Evolutionary conservation across 2,797 vertebrate species (phyloP).

Genomic region (Naso thynnoides): DNA sequence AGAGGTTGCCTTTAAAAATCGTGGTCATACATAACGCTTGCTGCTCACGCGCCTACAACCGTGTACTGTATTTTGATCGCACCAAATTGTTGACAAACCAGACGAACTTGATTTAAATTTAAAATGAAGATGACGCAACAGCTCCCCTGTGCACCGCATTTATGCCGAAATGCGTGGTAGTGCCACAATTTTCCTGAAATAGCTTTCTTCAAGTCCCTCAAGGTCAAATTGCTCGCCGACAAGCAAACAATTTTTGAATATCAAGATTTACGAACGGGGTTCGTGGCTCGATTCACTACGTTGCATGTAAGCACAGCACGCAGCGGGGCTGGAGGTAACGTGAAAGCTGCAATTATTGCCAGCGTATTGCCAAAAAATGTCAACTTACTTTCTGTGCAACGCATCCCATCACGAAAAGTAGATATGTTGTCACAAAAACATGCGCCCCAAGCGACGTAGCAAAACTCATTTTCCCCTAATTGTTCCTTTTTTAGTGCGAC

Average conservation of each 20-base stretch:
- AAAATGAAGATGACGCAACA: slow-evolving; percentile 13
- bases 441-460: slow-evolving; percentile 72
- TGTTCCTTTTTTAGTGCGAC: slow-evolving; percentile 64
- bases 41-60: slow-evolving; percentile 5
- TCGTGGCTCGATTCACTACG: slow-evolving; percentile 27
- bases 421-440: slow-evolving; percentile 77
- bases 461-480: slow-evolving; percentile 76
- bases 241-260: slow-evolving; percentile 48
- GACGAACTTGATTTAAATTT: slow-evolving; percentile 18
- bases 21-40: neutral
- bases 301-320: slow-evolving; percentile 47
- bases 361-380: slow-evolving; percentile 54
- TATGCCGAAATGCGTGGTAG: slow-evolving; percentile 32
- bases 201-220: neutral
- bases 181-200: neutral
- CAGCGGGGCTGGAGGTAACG: slow-evolving; percentile 37
- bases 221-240: neutral
- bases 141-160: neutral
- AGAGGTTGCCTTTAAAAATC: slow-evolving; percentile 18
- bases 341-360: slow-evolving; percentile 40
- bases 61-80: neutral
- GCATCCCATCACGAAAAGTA: slow-evolving; percentile 82
- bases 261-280: slow-evolving; percentile 28
- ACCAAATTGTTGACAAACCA: neutral
- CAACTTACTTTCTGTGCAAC: slow-evolving; percentile 85